Percentiles rank a stretch among this genome's conserved stretches.
Evolutionary conservation across 2,888 invertebrate genomes (phyloP).

Genomic region (Ypsolopha scabrella): DNA sequence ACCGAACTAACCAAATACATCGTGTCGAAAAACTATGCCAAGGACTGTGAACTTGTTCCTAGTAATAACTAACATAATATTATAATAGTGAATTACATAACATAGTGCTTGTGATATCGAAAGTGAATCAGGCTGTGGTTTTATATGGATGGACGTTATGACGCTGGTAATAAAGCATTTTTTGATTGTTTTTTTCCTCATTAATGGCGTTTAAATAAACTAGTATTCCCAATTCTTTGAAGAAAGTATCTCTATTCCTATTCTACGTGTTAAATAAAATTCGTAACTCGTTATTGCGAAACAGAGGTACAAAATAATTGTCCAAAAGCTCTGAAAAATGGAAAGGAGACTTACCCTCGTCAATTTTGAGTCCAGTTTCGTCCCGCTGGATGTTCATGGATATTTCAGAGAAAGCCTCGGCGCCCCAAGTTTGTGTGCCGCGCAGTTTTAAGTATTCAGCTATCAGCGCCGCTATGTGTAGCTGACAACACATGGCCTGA

Average conservation of each 20-base stretch:
- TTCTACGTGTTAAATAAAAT: too few species aligned
- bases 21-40: constrained; percentile 46
- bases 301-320: too few species aligned
- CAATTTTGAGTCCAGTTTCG: constrained; percentile 86
- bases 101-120: constrained; percentile 11
- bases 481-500: constrained; percentile 92
- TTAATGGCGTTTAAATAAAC: too few species aligned
- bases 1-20: constrained; percentile 53
- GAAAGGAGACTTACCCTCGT: constrained; percentile 72
- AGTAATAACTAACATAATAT: constrained; percentile 5
- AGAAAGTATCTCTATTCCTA: too few species aligned
- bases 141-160: background rate
- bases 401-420: constrained; percentile 84
- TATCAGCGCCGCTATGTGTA: constrained; percentile 95
- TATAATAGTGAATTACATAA: constrained; percentile 4
- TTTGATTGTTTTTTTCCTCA: background rate
- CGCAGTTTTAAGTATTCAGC: constrained; percentile 91
- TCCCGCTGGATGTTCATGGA: constrained; percentile 90
- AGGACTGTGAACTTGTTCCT: constrained; percentile 50
- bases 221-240: too few species aligned
- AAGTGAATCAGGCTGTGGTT: constrained; percentile 32
- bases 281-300: too few species aligned
- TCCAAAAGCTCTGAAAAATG: constrained; percentile 6
- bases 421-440: constrained; percentile 83
- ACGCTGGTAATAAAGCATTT: constrained; percentile 23